phyloP scores from a whole-genome alignment of 2,888 invertebrate genomes.

The Monopis laevigella region DNA sequence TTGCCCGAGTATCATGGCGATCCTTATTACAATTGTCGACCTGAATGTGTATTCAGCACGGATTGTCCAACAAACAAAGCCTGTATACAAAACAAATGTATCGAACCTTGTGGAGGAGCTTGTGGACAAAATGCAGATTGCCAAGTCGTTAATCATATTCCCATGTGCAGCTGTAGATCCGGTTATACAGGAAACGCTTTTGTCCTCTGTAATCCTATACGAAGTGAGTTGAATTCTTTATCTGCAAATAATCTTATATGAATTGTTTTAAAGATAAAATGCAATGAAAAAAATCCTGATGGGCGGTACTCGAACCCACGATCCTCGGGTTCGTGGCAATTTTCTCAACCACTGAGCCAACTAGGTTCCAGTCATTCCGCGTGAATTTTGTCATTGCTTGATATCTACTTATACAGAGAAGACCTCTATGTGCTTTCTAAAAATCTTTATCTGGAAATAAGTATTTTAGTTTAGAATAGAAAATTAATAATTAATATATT shows the following conservation, averaged over 20 bases:
- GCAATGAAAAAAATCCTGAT: too few species aligned
- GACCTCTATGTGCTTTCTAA: too few species aligned
- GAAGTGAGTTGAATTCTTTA: conserved; percentile 67
- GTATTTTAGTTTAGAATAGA: conserved; percentile 12
- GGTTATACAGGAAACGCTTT: conserved; percentile 71
- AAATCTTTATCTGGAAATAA: conserved; percentile 6
- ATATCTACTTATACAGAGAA: too few species aligned
- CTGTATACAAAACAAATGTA: conserved; percentile 79
- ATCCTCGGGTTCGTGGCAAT: too few species aligned
- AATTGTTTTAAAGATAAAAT: too few species aligned
- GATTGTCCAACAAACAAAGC: conserved; percentile 76
- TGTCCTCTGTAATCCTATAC: conserved; percentile 54
- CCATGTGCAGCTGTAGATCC: conserved; percentile 72
- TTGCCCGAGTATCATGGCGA: conserved; percentile 77
- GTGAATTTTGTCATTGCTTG: too few species aligned
- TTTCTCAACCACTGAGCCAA: too few species aligned
- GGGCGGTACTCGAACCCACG: too few species aligned
- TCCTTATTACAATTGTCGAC: conserved; percentile 78
- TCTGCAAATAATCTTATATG: background rate
- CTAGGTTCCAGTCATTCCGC: too few species aligned
- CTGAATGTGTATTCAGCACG: conserved; percentile 80
- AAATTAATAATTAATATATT: conserved; percentile 16
- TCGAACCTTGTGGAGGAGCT: conserved; percentile 76
- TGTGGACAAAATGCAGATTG: conserved; percentile 73
- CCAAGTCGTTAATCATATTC: conserved; percentile 72